Percentiles rank a stretch among this genome's conserved stretches.
These are phyloP conservation scores for Hyposmocoma kahamanoa DNA, from an alignment of 1,140 invertebrate genomes.

Conservation along the genomic window DNA sequence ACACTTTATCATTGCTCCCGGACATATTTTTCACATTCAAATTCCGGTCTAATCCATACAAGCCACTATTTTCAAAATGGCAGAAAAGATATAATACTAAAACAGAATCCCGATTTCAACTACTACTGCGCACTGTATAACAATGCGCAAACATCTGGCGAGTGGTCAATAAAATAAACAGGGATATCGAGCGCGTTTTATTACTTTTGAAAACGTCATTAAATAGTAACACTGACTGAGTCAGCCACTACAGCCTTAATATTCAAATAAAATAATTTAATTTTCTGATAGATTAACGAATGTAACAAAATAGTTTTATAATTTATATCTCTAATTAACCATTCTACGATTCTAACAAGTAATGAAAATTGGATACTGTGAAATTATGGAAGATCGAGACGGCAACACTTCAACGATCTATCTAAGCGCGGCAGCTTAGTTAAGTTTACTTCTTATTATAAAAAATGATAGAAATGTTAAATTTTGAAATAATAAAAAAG, in stretches of 20 bases:
- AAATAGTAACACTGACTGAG: slow-evolving; percentile 63
- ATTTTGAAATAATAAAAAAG: too few species aligned
- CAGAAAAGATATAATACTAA: slow-evolving; percentile 73
- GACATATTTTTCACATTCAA: slow-evolving; percentile 74
- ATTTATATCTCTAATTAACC: not conserved
- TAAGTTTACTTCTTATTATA: too few species aligned
- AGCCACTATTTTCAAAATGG: slow-evolving; percentile 75
- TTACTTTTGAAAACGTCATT: slow-evolving; percentile 71
- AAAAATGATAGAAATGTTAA: too few species aligned
- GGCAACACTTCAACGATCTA: too few species aligned
- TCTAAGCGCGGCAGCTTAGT: too few species aligned
- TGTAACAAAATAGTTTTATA: slow-evolving; percentile 1
- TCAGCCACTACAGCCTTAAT: slow-evolving; percentile 40
- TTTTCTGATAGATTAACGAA: too few species aligned
- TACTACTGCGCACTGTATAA: slow-evolving; percentile 74
- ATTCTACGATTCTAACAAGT: too few species aligned
- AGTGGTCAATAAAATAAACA: slow-evolving; percentile 75
- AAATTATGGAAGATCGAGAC: too few species aligned
- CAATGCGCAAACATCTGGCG: slow-evolving; percentile 74
- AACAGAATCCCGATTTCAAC: slow-evolving; percentile 72
- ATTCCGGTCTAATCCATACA: slow-evolving; percentile 73
- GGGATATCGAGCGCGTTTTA: slow-evolving; percentile 75
- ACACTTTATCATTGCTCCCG: slow-evolving; percentile 73
- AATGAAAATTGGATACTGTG: too few species aligned
- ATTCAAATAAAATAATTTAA: slow-evolving; percentile 16